Percentiles rank a stretch among this genome's conserved stretches.
phyloP scores from a whole-genome alignment of 2,113 vertebrate genomes.

The Sturnira hondurensis region DNA sequence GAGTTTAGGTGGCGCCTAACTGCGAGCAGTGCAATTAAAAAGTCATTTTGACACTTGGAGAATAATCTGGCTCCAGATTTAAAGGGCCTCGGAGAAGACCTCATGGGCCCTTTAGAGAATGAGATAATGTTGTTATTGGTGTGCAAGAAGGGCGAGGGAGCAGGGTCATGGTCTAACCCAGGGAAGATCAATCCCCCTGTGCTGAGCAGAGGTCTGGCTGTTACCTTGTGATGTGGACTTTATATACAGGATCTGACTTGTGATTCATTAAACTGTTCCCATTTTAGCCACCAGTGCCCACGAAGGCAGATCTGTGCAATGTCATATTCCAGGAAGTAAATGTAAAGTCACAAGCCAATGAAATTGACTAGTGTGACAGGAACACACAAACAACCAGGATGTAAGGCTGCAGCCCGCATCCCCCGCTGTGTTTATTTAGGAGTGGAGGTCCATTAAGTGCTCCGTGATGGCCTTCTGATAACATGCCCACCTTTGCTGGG shows the following conservation, averaged over 20 bases:
- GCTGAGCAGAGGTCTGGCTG: conserved; percentile 14
- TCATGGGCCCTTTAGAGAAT: conserved; percentile 6
- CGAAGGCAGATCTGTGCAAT: conserved; percentile 63
- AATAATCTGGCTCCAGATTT: conserved; percentile 25
- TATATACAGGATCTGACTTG: conserved; percentile 56
- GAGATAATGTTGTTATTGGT: conserved; percentile 66
- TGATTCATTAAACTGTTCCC: conserved; percentile 43
- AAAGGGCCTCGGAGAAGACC: conserved; percentile 44
- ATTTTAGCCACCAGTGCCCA: background rate
- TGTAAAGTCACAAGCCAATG: conserved; percentile 32
- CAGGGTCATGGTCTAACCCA: conserved; percentile 34
- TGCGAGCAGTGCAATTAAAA: conserved; percentile 54
- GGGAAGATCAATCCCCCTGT: conserved; percentile 51
- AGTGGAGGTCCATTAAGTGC: conserved; percentile 73
- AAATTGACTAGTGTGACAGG: conserved; percentile 66
- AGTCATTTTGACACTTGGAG: conserved; percentile 39
- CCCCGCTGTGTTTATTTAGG: conserved; percentile 55
- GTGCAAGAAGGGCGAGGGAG: conserved; percentile 40
- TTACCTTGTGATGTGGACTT: background rate
- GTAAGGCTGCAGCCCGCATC: background rate
- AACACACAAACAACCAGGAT: conserved; percentile 68
- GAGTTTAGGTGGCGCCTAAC: conserved; percentile 33
- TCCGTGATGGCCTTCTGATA: conserved; percentile 74
- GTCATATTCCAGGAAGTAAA: conserved; percentile 62
- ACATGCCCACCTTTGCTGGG: conserved; percentile 51